Percentiles rank a stretch among this genome's conserved stretches.
Evolutionary conservation across 2,888 invertebrate species (phyloP).

Genomic region (Amorpha juglandis): DNA sequence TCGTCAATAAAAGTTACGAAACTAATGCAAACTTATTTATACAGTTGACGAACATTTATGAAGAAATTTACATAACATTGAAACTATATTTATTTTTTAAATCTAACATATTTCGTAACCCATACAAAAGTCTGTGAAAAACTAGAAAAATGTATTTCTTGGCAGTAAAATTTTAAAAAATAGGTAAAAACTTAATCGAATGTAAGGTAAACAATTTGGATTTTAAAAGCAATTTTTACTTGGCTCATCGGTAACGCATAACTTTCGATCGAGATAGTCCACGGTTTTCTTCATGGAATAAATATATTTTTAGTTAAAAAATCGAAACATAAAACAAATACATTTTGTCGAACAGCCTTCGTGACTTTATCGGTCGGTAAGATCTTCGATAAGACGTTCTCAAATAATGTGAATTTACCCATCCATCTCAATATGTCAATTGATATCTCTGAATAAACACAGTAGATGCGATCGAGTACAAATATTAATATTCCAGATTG

Average conservation of each 20-base stretch:
- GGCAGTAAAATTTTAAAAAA: background rate
- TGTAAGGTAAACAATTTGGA: background rate
- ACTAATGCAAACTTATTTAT: background rate
- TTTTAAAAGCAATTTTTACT: background rate
- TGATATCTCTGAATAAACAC: background rate
- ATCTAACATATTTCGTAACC: too few species aligned
- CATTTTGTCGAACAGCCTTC: conserved; percentile 5
- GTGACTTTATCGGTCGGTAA: conserved; percentile 33
- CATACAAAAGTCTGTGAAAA: too few species aligned
- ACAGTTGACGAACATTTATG: background rate
- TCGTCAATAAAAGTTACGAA: background rate
- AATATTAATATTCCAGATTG: too few species aligned
- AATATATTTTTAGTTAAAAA: background rate
- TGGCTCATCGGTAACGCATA: conserved; percentile 19
- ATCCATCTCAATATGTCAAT: background rate
- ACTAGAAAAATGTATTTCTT: too few species aligned
- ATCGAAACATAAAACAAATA: background rate
- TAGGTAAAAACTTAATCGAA: conserved; percentile 2
- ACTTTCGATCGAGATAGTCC: conserved; percentile 27
- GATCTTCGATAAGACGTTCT: background rate
- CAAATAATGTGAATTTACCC: background rate
- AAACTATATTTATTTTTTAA: background rate
- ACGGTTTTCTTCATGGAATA: conserved; percentile 12
- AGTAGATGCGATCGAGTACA: background rate
- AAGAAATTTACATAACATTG: background rate